These are phyloP conservation scores for Schizopygopsis pylzovi DNA, from an alignment of 2,797 vertebrate genomes.

Conservation along the genomic window DNA sequence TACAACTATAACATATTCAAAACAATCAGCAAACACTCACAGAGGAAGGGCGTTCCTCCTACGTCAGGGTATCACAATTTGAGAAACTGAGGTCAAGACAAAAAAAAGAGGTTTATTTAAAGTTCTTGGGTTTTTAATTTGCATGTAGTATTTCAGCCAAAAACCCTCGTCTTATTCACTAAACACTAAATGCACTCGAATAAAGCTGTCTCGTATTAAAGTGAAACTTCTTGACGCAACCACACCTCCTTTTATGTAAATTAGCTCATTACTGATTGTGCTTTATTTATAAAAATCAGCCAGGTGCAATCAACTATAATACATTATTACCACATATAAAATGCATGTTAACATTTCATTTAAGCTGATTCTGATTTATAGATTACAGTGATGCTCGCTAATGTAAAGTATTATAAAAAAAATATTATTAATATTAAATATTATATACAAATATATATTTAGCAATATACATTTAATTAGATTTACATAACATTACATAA, in stretches of 20 bases:
- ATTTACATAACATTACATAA: too few species aligned
- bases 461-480: too few species aligned
- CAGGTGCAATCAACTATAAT: neutral
- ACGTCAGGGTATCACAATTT: conserved; percentile 37
- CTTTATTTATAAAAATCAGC: neutral
- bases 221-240: neutral
- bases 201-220: neutral
- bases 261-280: neutral
- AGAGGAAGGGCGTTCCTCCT: conserved; percentile 24
- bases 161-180: neutral
- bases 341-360: neutral
- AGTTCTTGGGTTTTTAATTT: too few species aligned
- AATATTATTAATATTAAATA: too few species aligned
- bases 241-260: too few species aligned
- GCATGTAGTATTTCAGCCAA: neutral
- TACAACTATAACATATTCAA: conserved; percentile 59
- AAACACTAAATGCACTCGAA: neutral
- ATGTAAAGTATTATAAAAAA: too few species aligned
- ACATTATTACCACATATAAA: neutral
- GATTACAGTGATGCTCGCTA: too few species aligned
- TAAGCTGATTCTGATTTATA: too few species aligned
- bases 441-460: too few species aligned
- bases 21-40: conserved; percentile 43
- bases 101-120: conserved; percentile 21
- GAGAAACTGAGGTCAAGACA: conserved; percentile 10